phyloP scores from a whole-genome alignment of 1,140 invertebrate species.

The Battus philenor region DNA sequence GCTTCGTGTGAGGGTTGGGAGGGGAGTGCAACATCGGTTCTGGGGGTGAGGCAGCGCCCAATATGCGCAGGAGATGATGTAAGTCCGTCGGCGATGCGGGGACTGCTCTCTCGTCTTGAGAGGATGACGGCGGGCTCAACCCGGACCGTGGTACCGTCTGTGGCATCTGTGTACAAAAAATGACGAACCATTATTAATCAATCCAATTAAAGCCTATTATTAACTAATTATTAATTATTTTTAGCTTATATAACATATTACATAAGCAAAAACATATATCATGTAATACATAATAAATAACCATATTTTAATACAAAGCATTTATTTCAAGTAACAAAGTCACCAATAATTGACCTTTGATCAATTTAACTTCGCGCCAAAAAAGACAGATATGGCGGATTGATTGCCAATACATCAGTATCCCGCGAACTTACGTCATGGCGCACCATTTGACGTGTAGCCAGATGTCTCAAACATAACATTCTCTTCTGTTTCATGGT shows the following conservation, averaged over 20 bases:
- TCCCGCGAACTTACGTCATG: conserved; percentile 25
- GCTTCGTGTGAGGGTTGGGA: conserved; percentile 57
- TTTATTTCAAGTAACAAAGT: too few relatives aligned
- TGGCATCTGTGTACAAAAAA: conserved; percentile 83
- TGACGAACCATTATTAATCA: too few relatives aligned
- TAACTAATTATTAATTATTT: too few relatives aligned
- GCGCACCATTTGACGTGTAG: conserved; percentile 23
- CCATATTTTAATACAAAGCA: too few relatives aligned
- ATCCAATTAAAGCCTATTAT: too few relatives aligned
- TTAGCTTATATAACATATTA: too few relatives aligned
- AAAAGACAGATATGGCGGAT: conserved; percentile 5
- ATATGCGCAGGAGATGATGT: conserved; percentile 73
- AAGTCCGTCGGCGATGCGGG: conserved; percentile 77
- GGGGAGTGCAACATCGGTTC: conserved; percentile 74
- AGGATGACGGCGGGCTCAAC: conserved; percentile 84
- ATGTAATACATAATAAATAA: too few relatives aligned
- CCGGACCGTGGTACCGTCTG: conserved; percentile 86
- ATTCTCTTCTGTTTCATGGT: conserved; percentile 31
- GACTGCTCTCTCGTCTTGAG: conserved; percentile 79
- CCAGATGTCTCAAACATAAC: conserved; percentile 50
- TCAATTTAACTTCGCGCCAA: neutral
- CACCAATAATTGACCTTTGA: neutral
- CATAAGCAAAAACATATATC: too few relatives aligned
- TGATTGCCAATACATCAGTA: neutral
- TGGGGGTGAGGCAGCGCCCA: conserved; percentile 74